phyloP scores from a whole-genome alignment of 2,113 vertebrate genomes.

The Bufo bufo region DNA sequence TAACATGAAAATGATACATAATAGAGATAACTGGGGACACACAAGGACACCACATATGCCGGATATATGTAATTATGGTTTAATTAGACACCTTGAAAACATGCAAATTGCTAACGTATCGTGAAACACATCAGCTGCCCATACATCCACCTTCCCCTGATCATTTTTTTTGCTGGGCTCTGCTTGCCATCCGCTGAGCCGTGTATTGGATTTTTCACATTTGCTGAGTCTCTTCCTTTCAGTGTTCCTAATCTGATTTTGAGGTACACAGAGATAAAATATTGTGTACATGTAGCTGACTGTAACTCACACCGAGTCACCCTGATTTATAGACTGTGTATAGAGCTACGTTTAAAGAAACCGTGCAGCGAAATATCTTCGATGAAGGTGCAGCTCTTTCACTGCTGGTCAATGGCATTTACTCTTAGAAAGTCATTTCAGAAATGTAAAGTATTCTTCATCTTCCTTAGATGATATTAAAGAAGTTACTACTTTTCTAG shows the following conservation, averaged over 20 bases:
- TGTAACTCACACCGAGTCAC: slow-evolving; percentile 31
- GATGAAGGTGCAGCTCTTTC: not conserved
- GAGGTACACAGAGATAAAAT: slow-evolving; percentile 47
- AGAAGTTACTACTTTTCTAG: too few relatives aligned
- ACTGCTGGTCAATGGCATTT: not conserved
- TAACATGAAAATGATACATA: not conserved
- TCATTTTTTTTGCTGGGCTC: slow-evolving; percentile 6
- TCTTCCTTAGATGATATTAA: too few relatives aligned
- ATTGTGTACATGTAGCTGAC: slow-evolving; percentile 6
- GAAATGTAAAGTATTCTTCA: not conserved
- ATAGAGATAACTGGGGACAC: not conserved
- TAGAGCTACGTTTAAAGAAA: not conserved
- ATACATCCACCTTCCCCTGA: slow-evolving; percentile 10
- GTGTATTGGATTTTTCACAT: slow-evolving; percentile 47
- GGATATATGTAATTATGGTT: not conserved
- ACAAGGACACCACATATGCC: not conserved
- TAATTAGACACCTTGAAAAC: slow-evolving; percentile 1
- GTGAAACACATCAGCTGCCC: not conserved
- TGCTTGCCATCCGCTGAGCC: slow-evolving; percentile 31
- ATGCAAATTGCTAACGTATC: not conserved
- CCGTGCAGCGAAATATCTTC: not conserved
- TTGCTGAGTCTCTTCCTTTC: slow-evolving; percentile 43
- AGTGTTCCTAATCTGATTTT: slow-evolving; percentile 44
- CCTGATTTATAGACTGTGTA: slow-evolving; percentile 23
- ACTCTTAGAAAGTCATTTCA: not conserved